These are phyloP conservation scores for Luehdorfia chinensis DNA, from an alignment of 1,140 invertebrate genomes.

Conservation along the genomic window DNA sequence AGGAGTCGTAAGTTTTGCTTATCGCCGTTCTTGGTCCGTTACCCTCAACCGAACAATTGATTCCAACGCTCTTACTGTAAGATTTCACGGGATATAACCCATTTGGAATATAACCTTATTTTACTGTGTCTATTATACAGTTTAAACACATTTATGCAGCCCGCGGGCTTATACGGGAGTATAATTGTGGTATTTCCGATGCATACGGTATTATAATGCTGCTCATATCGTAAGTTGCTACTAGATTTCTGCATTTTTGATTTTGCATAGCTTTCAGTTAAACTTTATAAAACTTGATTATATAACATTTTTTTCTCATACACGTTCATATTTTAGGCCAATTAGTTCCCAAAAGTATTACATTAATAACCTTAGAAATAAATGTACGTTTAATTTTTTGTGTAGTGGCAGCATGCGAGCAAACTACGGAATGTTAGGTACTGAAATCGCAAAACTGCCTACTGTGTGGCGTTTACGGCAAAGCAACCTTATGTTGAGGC, in stretches of 20 bases:
- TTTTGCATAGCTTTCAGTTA: neutral
- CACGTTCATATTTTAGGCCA: too few species aligned
- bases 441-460: too few species aligned
- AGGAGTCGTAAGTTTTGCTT: slow-evolving; percentile 65
- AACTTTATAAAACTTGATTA: too few species aligned
- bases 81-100: slow-evolving; percentile 44
- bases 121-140: slow-evolving; percentile 51
- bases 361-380: too few species aligned
- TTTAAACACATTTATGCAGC: slow-evolving; percentile 28
- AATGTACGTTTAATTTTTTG: too few species aligned
- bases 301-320: too few species aligned
- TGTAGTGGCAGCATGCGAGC: too few species aligned
- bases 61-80: slow-evolving; percentile 49
- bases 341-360: neutral
- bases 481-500: too few species aligned
- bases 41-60: slow-evolving; percentile 62
- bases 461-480: too few species aligned
- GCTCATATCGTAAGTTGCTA: slow-evolving; percentile 11
- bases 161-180: slow-evolving; percentile 24
- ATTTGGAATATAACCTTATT: slow-evolving; percentile 54
- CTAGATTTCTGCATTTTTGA: slow-evolving; percentile 7
- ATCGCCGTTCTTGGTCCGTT: slow-evolving; percentile 59
- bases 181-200: slow-evolving; percentile 42
- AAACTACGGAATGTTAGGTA: too few species aligned
- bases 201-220: slow-evolving; percentile 9